phyloP scores from a whole-genome alignment of 2,113 vertebrate species.

The Glaucomys volans region DNA sequence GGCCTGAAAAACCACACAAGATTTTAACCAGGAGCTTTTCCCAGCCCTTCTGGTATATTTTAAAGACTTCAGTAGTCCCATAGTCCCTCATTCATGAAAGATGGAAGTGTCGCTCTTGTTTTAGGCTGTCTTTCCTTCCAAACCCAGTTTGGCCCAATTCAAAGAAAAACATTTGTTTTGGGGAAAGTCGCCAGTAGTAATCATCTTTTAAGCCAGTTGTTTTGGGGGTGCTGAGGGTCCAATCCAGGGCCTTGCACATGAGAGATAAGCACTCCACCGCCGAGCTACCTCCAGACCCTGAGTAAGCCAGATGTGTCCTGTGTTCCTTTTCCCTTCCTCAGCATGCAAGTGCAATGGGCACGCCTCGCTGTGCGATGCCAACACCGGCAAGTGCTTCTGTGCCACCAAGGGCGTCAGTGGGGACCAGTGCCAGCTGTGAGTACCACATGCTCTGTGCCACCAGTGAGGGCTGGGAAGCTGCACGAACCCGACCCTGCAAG shows the following conservation, averaged over 20 bases:
- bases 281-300: too few species aligned
- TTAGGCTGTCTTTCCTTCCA: background rate
- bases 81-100: background rate
- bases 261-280: too few species aligned
- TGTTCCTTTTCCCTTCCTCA: conserved; percentile 79
- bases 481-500: background rate
- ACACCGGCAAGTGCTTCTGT: conserved; percentile 98
- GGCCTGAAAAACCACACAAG: too few species aligned
- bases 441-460: conserved; percentile 61
- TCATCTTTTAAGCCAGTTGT: background rate
- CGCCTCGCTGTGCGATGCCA: conserved; percentile 95
- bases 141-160: background rate
- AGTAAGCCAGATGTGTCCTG: conserved; percentile 8
- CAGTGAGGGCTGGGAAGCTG: background rate
- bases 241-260: too few species aligned
- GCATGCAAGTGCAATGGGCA: conserved; percentile 99
- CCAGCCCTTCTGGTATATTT: too few species aligned
- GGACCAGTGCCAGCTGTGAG: conserved; percentile 98
- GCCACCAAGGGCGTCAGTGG: conserved; percentile 99
- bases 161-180: conserved; percentile 20
- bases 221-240: too few species aligned
- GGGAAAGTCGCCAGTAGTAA: background rate
- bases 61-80: background rate
- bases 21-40: too few species aligned
- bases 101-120: conserved; percentile 21